Percentiles rank a stretch among this genome's conserved stretches.
phyloP scores from a whole-genome alignment of 2,113 vertebrate genomes.

The Varanus komodoensis region DNA sequence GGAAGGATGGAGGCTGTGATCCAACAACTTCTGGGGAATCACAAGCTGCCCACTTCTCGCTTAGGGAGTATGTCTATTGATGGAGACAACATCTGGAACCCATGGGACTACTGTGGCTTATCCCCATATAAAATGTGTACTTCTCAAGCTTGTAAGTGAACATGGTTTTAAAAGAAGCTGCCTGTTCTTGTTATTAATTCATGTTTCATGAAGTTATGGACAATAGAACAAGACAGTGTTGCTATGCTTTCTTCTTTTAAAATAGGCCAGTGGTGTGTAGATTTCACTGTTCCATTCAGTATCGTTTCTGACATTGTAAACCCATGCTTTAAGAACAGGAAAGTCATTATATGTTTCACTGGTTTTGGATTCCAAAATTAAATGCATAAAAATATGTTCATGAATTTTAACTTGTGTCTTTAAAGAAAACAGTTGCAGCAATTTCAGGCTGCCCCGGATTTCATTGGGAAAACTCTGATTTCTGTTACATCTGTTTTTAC shows the following conservation, averaged over 20 bases:
- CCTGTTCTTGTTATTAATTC: slow-evolving; percentile 28
- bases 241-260: slow-evolving; percentile 30
- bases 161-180: slow-evolving; percentile 20
- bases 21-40: too few species aligned
- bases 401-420: not conserved
- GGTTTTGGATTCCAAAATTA: slow-evolving; percentile 15
- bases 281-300: slow-evolving; percentile 37
- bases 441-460: not conserved
- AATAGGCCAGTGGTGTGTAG: not conserved
- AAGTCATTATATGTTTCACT: slow-evolving; percentile 28
- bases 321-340: slow-evolving; percentile 12
- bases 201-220: slow-evolving; percentile 17
- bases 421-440: not conserved
- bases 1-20: too few species aligned
- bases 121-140: not conserved
- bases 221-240: not conserved
- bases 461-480: not conserved
- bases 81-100: too few species aligned
- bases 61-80: too few species aligned
- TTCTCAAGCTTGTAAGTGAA: not conserved
- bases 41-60: too few species aligned
- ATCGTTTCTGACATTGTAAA: not conserved
- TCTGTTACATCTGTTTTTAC: not conserved
- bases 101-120: too few species aligned
- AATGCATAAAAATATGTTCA: not conserved